Base-by-base conservation (phyloP, 2,113 vertebrate species). In the Actenoides lindsayi region DNA sequence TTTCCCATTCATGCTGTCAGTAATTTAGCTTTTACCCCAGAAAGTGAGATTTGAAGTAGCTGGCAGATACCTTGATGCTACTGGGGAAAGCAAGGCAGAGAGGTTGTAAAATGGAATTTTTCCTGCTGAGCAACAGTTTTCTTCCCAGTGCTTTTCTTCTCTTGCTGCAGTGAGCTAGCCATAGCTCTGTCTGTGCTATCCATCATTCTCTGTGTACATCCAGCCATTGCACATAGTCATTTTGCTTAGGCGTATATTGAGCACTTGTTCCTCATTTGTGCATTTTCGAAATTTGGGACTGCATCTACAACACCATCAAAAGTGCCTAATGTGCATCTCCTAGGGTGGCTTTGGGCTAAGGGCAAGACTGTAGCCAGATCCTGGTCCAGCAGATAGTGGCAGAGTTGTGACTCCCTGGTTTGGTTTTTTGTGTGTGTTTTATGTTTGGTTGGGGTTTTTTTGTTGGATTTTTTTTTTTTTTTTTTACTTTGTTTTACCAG, bases 231-330 rank as follows among this genome's bases (percentile, higher is more conserved):
- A 51, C 24, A 50, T 63, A 90, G 54, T 39, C 0, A 1, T 42
- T 89, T 83, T 59, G 27, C 37, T 95, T 77, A 70, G 59, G 14
- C 21, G 10, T 15, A n/a, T 57, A n/a, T 69, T 35, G 10, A 86
- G 18, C 14, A 25, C 28, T 87, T 67, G 11, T 70, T 77, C 35
- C 63, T 74, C 11, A 27, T 76, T 53, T 74, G 33, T 65, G 24
- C 13, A 1, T 53, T 65, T 90, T 56, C 37, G 7, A 73, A 65
- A 33, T 60, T 10, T 77, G 16, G 13, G 16, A 16, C 12, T 48
- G 60, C 11, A 28, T 12, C 54, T 59, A 28, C 28, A 62, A 1
- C 21, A 42, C n/a, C n/a, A 7, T 11, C 0, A 0, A 9, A 14
- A 35, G 44, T 35, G 16, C 59, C n/a, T 9, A 19, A 4, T 63